Percentiles rank a stretch among this genome's conserved stretches.
These are phyloP conservation scores for Melanotaenia pygmaea DNA, from an alignment of 2,797 vertebrate species.

Conservation along the genomic window DNA sequence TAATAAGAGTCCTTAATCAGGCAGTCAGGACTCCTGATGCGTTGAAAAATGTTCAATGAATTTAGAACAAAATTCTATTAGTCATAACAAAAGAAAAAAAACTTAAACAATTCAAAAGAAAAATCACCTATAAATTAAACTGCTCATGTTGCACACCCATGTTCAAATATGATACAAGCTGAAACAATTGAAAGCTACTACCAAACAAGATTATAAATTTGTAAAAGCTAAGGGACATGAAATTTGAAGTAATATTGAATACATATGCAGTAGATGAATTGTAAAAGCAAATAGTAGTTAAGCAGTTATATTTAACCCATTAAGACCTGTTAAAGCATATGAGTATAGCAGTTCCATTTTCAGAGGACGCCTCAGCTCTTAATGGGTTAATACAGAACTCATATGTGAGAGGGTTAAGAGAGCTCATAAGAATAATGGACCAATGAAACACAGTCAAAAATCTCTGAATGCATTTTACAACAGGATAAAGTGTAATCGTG, in stretches of 20 bases:
- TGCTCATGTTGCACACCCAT: background rate
- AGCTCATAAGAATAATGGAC: slow-evolving; percentile 64
- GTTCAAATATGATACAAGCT: background rate
- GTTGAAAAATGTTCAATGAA: background rate
- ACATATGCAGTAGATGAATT: slow-evolving; percentile 10
- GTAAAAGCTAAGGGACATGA: background rate
- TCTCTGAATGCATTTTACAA: slow-evolving; percentile 73
- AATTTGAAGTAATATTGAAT: slow-evolving; percentile 9
- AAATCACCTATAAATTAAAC: slow-evolving; percentile 9
- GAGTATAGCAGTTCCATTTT: slow-evolving; percentile 11
- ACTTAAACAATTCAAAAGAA: background rate
- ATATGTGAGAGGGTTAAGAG: slow-evolving; percentile 73
- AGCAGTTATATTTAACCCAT: slow-evolving; percentile 49
- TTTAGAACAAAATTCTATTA: background rate
- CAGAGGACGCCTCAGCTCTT: slow-evolving; percentile 16
- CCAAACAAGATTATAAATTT: background rate
- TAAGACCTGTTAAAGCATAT: slow-evolving; percentile 17
- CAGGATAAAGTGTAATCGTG: slow-evolving; percentile 71
- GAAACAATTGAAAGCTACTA: background rate
- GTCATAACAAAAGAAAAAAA: background rate
- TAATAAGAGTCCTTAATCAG: background rate
- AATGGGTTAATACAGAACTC: slow-evolving; percentile 57
- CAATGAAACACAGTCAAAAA: slow-evolving; percentile 54
- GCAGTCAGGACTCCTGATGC: background rate
- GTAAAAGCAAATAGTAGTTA: slow-evolving; percentile 34